These are phyloP conservation scores for Chamaea fasciata DNA, from an alignment of 2,113 vertebrate species.

Conservation along the genomic window DNA sequence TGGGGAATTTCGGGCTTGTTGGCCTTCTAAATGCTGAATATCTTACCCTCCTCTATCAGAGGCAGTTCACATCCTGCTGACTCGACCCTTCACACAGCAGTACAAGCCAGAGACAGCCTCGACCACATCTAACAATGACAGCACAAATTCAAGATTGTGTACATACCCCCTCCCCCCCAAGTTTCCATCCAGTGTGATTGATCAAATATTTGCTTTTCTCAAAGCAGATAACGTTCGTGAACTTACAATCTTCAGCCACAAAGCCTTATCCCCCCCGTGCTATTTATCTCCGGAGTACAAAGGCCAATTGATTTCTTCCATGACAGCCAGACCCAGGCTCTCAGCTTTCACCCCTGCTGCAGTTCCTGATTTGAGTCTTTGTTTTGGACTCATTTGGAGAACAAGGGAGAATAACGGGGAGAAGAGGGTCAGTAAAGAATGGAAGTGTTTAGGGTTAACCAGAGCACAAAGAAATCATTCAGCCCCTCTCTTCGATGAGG, in stretches of 20 bases:
- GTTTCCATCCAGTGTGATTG: background rate
- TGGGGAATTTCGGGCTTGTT: background rate
- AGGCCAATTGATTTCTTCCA: slow-evolving; percentile 24
- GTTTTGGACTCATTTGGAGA: background rate
- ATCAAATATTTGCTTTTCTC: slow-evolving; percentile 46
- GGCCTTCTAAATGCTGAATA: background rate
- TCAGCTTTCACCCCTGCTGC: background rate
- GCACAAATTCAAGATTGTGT: background rate
- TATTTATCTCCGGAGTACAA: slow-evolving; percentile 37
- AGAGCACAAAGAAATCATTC: background rate
- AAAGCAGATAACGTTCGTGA: background rate
- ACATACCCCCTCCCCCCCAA: background rate
- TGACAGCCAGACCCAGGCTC: background rate
- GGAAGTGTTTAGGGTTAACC: background rate
- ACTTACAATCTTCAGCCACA: background rate
- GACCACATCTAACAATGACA: background rate
- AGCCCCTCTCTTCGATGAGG: background rate
- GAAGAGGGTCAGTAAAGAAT: background rate
- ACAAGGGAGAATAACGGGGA: background rate
- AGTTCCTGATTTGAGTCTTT: background rate
- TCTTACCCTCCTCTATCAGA: background rate
- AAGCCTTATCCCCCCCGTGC: background rate
- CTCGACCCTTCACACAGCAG: background rate
- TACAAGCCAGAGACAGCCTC: background rate
- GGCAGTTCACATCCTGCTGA: background rate